Conservation (phyloP, 2,797 vertebrate species). For the Alfaro cultratus region DNA sequence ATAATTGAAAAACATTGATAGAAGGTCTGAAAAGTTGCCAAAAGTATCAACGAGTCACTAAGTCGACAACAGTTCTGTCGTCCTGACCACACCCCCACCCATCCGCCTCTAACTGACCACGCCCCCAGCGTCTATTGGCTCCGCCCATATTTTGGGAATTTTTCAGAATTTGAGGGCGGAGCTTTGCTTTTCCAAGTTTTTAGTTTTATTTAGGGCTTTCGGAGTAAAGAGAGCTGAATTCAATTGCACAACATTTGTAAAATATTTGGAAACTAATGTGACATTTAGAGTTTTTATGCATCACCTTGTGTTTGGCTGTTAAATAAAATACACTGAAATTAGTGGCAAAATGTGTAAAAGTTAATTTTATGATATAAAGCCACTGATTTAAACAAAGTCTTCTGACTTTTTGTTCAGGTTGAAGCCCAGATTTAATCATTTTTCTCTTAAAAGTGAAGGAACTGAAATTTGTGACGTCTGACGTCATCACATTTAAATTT, state of each 20-base stretch:
- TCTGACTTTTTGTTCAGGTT: background rate
- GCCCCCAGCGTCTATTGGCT: no score
- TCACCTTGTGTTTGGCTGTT: background rate
- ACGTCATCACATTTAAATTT: background rate
- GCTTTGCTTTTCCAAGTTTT: no score
- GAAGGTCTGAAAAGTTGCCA: no score
- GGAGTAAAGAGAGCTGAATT: background rate
- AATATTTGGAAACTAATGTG: background rate
- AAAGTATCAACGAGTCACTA: no score
- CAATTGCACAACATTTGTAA: background rate
- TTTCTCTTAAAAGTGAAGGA: background rate
- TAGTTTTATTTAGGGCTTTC: background rate
- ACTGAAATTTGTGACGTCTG: background rate
- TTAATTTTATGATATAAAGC: background rate
- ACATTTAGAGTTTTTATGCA: background rate
- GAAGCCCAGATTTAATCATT: background rate
- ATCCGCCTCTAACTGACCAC: no score
- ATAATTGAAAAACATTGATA: no score
- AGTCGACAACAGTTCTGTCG: no score
- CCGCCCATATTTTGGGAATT: no score
- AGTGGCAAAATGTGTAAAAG: background rate
- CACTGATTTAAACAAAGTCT: background rate
- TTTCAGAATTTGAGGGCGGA: no score
- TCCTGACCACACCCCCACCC: no score
- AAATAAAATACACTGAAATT: background rate